These are phyloP conservation scores for Hofmannophila pseudospretella DNA, from an alignment of 2,888 invertebrate species.

Conservation along the genomic window DNA sequence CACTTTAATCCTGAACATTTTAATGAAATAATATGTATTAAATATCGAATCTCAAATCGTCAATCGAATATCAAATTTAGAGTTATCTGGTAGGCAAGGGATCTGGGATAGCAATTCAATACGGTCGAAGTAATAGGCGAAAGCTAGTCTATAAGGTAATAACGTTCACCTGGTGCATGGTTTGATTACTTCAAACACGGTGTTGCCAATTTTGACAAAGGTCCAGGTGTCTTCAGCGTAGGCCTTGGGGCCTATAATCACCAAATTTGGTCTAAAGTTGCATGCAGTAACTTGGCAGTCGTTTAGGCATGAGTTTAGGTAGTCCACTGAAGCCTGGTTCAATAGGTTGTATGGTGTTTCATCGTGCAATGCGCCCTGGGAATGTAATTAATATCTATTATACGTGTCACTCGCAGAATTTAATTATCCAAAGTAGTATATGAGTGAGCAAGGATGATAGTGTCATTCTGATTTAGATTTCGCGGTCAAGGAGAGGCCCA, in stretches of 20 bases:
- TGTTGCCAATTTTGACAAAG: constrained; percentile 77
- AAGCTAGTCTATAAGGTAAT: too few relatives aligned
- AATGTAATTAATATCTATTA: not conserved
- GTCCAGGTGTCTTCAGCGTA: constrained; percentile 80
- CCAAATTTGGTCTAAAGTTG: constrained; percentile 77
- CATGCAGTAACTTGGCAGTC: constrained; percentile 49
- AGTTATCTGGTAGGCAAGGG: too few relatives aligned
- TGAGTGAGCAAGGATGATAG: not conserved
- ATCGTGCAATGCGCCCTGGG: constrained; percentile 72
- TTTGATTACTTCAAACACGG: constrained; percentile 64
- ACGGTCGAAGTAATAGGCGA: too few relatives aligned
- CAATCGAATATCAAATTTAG: too few relatives aligned
- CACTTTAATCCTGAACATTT: too few relatives aligned
- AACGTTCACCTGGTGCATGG: constrained; percentile 1
- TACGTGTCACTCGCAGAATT: not conserved
- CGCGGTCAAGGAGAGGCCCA: not conserved
- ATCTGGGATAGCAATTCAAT: too few relatives aligned
- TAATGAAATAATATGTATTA: too few relatives aligned
- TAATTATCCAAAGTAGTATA: not conserved
- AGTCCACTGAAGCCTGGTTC: constrained; percentile 74
- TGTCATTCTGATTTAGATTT: too few relatives aligned
- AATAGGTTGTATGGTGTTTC: constrained; percentile 77
- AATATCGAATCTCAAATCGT: too few relatives aligned
- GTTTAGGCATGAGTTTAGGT: constrained; percentile 73
- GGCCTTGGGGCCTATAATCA: constrained; percentile 40